Percentiles rank a stretch among this genome's conserved stretches.
These are phyloP conservation scores for Kradibia gibbosae DNA, from an alignment of 1,140 invertebrate genomes.

Conservation along the genomic window DNA sequence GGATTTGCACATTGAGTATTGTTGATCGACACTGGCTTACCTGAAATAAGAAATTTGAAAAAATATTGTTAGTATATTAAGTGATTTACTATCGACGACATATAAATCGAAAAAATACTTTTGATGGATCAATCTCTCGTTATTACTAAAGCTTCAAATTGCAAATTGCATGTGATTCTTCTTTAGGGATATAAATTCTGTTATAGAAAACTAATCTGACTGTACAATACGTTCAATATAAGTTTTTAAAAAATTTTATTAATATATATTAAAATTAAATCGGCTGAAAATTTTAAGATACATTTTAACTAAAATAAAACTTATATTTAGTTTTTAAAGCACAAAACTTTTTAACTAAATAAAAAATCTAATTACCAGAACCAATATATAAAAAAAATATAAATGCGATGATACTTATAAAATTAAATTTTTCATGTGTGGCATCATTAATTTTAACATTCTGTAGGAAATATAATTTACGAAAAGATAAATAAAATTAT, in stretches of 20 bases:
- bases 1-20: slow-evolving; percentile 6
- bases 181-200: neutral
- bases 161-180: neutral
- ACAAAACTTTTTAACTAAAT: too few species aligned
- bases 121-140: neutral
- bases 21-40: slow-evolving; percentile 3
- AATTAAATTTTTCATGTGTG: too few species aligned
- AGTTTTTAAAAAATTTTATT: too few species aligned
- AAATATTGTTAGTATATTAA: slow-evolving; percentile 22
- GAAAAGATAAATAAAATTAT: neutral
- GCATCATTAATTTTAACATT: too few species aligned
- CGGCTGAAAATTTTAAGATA: too few species aligned
- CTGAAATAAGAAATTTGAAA: slow-evolving; percentile 30
- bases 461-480: neutral
- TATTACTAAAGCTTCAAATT: neutral
- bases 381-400: too few species aligned
- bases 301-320: too few species aligned
- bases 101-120: slow-evolving; percentile 4
- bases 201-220: neutral
- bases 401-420: too few species aligned
- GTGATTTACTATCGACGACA: neutral
- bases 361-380: too few species aligned
- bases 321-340: too few species aligned
- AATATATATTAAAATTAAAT: too few species aligned
- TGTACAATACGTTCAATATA: neutral